phyloP scores from a whole-genome alignment of 2,113 vertebrate species.

The Capreolus pygargus region DNA sequence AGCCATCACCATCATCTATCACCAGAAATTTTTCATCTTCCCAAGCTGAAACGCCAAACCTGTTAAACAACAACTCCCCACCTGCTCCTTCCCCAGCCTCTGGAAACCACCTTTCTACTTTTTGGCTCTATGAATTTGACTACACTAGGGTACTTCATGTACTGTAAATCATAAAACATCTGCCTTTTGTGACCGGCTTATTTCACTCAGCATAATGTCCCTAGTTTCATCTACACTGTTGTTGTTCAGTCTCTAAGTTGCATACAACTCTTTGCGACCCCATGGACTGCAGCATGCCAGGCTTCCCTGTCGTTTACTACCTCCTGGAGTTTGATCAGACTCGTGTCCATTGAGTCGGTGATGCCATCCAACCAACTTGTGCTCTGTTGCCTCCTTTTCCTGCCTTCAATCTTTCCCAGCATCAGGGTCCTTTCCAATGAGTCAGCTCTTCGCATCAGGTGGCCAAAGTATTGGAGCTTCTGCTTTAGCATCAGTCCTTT shows the following conservation, averaged over 20 bases:
- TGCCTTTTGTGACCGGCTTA: background rate
- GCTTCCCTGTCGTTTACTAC: background rate
- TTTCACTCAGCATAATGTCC: background rate
- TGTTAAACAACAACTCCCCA: background rate
- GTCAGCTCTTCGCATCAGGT: background rate
- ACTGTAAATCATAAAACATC: background rate
- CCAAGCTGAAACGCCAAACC: background rate
- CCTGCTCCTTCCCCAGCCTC: background rate
- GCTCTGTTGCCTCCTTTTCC: background rate
- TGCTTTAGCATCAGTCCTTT: background rate
- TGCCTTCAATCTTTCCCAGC: background rate
- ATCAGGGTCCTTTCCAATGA: background rate
- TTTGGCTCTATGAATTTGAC: background rate
- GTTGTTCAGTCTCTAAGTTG: background rate
- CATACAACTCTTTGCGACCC: background rate
- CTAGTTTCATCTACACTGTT: background rate
- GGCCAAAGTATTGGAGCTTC: background rate
- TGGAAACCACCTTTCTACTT: background rate
- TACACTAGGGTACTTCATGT: background rate
- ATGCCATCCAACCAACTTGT: background rate
- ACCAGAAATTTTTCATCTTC: background rate
- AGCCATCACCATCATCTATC: background rate
- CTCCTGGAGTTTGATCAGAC: background rate
- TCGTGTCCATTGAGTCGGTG: background rate
- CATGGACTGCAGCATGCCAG: background rate